Evolutionary conservation across 2,888 invertebrate species (phyloP), one percentile per base, ranked within the genome.

Genomic region (Epirrhoe alternata): DNA sequence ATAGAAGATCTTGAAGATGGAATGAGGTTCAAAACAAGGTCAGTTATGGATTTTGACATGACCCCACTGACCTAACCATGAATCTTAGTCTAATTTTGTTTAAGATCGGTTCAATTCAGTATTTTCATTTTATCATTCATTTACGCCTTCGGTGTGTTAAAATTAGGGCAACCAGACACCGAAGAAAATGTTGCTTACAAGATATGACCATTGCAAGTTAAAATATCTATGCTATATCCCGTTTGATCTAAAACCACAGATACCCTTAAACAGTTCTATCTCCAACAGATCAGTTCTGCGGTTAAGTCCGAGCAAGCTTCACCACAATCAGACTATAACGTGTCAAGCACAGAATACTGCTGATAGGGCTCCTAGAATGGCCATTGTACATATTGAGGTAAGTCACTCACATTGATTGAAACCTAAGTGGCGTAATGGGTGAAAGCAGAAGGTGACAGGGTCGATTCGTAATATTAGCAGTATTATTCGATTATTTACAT

Each of bases 281-380:
- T 5, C 35, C 51, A 64, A 64, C 85, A 97, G 96, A 78, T 97
- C 98, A 38, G 96, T 97, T 62, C 92, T 98, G 80, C 97, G 96
- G 84, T 93, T 99, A 80, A 96, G 96, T 56, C 98, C 98, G 0
- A 95, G 95, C 75, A 97, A 97, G 86, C 95, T 96, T 54, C 97
- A 98, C 90, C 97, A 98, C 91, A 98, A 97, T 82, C 97, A 97
- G 76, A 97, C 97, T 31, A 96, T 98, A 82, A 97, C 97, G 31
- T 99, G 98, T 87, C 97, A 97, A 91, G 98, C 97, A 66, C 97
- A 97, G 90, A 98, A 98, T 84, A 97, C 97, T 0, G 98, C 98
- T 0, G 97, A 98, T 86, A 94, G 97, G 73, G 96, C 97, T 16
- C 97, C 97, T 75, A 95, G 97, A 79, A 96, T 96, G 81, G 97